phyloP scores from a whole-genome alignment of 1,140 invertebrate genomes.

The Drosophila truncata region DNA sequence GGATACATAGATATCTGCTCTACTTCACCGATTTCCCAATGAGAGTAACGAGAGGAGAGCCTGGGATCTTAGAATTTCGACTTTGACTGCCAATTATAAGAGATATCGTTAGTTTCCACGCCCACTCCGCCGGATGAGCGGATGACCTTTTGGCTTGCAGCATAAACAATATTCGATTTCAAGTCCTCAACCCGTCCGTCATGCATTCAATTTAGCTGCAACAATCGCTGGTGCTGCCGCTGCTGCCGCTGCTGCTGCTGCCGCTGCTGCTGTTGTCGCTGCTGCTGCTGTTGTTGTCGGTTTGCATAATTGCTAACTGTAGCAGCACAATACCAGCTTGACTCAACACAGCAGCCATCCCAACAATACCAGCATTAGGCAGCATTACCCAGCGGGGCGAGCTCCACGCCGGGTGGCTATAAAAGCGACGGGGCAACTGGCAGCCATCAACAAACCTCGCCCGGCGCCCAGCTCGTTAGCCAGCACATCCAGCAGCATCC shows the following conservation, averaged over 20 bases:
- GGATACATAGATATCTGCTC: slow-evolving; percentile 1
- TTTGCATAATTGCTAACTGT: slow-evolving; percentile 80
- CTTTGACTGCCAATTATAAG: slow-evolving; percentile 24
- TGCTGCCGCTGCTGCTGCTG: slow-evolving; percentile 29
- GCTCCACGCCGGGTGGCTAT: slow-evolving; percentile 46
- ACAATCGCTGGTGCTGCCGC: slow-evolving; percentile 57
- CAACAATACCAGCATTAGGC: not conserved
- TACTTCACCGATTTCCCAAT: slow-evolving; percentile 22
- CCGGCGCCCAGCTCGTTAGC: slow-evolving; percentile 35
- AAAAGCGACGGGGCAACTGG: slow-evolving; percentile 53
- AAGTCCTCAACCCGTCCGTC: slow-evolving; percentile 56
- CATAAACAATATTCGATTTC: slow-evolving; percentile 73
- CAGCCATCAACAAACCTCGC: slow-evolving; percentile 60
- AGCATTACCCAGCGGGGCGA: slow-evolving; percentile 1
- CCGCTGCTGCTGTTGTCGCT: slow-evolving; percentile 23
- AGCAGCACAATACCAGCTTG: slow-evolving; percentile 63
- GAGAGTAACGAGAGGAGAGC: not conserved
- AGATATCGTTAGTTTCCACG: slow-evolving; percentile 70
- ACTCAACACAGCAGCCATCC: slow-evolving; percentile 11
- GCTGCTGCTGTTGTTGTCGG: slow-evolving; percentile 25
- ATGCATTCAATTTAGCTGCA: slow-evolving; percentile 65
- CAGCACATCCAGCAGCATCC: slow-evolving; percentile 25
- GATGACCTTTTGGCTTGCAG: slow-evolving; percentile 64
- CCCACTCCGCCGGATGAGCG: slow-evolving; percentile 49
- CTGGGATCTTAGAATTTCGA: slow-evolving; percentile 24